These are phyloP conservation scores for Xestia rhomboidea DNA, from an alignment of 2,888 invertebrate species.

Conservation along the genomic window DNA sequence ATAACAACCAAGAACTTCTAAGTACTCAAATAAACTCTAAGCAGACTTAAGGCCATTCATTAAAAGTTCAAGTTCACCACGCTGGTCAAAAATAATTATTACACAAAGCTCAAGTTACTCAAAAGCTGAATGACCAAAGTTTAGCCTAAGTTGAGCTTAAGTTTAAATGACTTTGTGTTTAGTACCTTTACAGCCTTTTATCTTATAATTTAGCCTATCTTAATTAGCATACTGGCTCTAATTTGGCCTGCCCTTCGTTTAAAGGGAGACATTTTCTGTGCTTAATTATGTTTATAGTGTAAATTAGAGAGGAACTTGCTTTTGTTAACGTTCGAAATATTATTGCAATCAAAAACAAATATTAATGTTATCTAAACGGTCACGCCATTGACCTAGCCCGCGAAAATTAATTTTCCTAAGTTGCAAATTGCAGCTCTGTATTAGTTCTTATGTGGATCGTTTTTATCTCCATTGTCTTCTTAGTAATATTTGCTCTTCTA, in stretches of 20 bases:
- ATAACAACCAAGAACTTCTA: not conserved
- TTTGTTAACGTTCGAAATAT: no score
- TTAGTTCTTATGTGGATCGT: no score
- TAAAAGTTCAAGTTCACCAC: conserved; percentile 24
- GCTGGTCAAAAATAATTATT: conserved; percentile 18
- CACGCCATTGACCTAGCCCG: no score
- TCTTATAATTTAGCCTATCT: conserved; percentile 35
- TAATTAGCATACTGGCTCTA: conserved; percentile 36
- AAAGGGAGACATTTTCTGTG: conserved; percentile 10
- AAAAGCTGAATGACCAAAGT: conserved; percentile 35
- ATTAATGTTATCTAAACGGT: no score
- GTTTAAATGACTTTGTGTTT: conserved; percentile 41
- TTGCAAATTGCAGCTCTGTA: no score
- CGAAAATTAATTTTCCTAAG: no score
- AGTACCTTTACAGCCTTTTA: conserved; percentile 25
- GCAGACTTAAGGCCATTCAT: conserved; percentile 2
- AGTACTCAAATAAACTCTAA: not conserved
- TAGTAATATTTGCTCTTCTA: no score
- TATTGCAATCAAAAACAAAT: no score
- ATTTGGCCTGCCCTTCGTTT: conserved; percentile 11
- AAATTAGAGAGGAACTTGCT: no score
- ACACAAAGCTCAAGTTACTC: conserved; percentile 13
- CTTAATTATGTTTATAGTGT: no score
- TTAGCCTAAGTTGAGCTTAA: conserved; percentile 24
- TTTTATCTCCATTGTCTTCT: no score